Conservation (phyloP, 2,888 invertebrate genomes). For the Catocala sponsa region DNA sequence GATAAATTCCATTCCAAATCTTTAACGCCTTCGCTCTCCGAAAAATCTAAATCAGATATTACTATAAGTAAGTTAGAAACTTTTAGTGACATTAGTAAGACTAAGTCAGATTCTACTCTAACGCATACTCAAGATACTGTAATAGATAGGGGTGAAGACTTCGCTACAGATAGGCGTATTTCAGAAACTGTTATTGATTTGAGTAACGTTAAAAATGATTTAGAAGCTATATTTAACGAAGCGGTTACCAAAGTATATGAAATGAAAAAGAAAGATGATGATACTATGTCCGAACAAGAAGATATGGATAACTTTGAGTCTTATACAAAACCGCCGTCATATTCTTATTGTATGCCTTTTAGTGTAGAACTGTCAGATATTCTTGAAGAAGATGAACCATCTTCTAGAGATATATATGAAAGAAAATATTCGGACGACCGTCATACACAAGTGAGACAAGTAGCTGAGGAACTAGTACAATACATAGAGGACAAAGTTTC, state of each 20-base stretch:
- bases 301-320: conserved; percentile 78
- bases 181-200: conserved; percentile 81
- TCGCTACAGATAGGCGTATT: conserved; percentile 67
- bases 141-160: conserved; percentile 69
- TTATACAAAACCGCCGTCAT: conserved; percentile 75
- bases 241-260: conserved; percentile 67
- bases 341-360: conserved; percentile 71
- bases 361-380: conserved; percentile 83
- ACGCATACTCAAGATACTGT: conserved; percentile 83
- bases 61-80: conserved; percentile 82
- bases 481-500: conserved; percentile 75
- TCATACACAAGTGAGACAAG: conserved; percentile 58
- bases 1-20: conserved; percentile 71
- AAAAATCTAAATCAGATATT: conserved; percentile 82
- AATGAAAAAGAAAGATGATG: conserved; percentile 65
- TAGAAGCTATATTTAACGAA: conserved; percentile 77
- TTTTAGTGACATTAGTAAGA: conserved; percentile 81
- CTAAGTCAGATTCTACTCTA: conserved; percentile 82
- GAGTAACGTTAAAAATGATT: conserved; percentile 76
- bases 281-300: conserved; percentile 80
- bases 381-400: conserved; percentile 81
- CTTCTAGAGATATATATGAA: conserved; percentile 63
- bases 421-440: conserved; percentile 65
- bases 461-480: conserved; percentile 71
- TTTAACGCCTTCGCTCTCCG: conserved; percentile 76